Conservation (phyloP, 2,888 invertebrate species). For the Branchellion lobata region DNA sequence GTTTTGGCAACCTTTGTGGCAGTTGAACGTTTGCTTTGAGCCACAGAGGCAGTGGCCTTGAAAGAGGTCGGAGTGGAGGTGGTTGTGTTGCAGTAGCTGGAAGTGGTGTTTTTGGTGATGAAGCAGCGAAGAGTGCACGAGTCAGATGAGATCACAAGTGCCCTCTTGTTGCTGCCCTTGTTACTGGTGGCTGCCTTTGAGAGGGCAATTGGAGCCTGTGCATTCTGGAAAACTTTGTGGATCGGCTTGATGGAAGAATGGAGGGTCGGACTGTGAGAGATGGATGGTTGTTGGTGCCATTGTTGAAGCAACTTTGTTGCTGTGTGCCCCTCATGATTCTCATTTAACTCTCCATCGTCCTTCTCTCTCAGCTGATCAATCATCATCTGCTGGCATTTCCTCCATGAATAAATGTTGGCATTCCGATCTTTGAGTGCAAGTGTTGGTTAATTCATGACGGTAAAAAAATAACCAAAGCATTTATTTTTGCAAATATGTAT, state of each 20-base stretch:
- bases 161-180: not conserved
- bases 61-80: not conserved
- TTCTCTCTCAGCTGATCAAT: not conserved
- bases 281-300: too few relatives aligned
- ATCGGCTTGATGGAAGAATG: too few relatives aligned
- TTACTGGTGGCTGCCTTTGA: not conserved
- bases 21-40: not conserved
- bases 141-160: not conserved
- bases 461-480: too few relatives aligned
- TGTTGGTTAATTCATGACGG: too few relatives aligned
- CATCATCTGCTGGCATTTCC: conserved; percentile 4
- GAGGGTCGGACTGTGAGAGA: too few relatives aligned
- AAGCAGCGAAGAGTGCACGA: not conserved
- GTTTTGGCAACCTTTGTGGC: not conserved
- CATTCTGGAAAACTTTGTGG: too few relatives aligned
- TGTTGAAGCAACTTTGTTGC: too few relatives aligned
- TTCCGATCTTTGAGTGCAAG: not conserved
- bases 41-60: not conserved
- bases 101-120: not conserved
- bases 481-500: too few relatives aligned
- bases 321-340: not conserved
- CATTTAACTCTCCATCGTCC: not conserved
- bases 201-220: not conserved
- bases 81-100: not conserved
- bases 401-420: conserved; percentile 8